These are phyloP conservation scores for Chaetura pelagica DNA, from an alignment of 2,113 vertebrate species.

Conservation along the genomic window DNA sequence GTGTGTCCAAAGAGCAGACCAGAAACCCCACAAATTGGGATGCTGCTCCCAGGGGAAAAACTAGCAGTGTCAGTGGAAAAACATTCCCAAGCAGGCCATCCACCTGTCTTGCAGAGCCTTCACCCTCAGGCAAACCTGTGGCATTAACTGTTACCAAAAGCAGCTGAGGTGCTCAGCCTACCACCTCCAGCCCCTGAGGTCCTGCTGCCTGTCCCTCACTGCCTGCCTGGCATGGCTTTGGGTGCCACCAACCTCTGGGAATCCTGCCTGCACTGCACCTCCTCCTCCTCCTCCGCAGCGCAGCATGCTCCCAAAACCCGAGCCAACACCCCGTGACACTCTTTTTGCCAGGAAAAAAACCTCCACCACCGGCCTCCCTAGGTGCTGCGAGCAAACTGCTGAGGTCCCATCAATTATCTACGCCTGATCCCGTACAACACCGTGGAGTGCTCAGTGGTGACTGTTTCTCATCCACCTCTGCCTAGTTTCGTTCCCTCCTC, in stretches of 20 bases:
- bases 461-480: background rate
- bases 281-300: background rate
- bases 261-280: background rate
- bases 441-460: rapidly evolving
- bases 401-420: background rate
- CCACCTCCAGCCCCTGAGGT: background rate
- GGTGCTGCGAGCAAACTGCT: background rate
- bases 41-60: background rate
- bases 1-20: background rate
- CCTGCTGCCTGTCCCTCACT: background rate
- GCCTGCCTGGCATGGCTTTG: background rate
- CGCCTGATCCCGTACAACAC: background rate
- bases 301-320: rapidly evolving
- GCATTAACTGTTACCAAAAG: background rate
- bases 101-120: background rate
- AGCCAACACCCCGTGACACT: rapidly evolving
- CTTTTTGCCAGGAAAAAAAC: background rate
- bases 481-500: background rate
- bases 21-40: background rate
- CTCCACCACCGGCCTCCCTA: background rate
- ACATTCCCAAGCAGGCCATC: background rate
- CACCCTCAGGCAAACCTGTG: background rate
- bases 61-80: background rate
- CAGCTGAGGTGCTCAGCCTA: rapidly evolving
- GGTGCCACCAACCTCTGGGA: background rate